Evolutionary conservation across 2,888 invertebrate genomes (phyloP).

Genomic region (Athalia circularis): DNA sequence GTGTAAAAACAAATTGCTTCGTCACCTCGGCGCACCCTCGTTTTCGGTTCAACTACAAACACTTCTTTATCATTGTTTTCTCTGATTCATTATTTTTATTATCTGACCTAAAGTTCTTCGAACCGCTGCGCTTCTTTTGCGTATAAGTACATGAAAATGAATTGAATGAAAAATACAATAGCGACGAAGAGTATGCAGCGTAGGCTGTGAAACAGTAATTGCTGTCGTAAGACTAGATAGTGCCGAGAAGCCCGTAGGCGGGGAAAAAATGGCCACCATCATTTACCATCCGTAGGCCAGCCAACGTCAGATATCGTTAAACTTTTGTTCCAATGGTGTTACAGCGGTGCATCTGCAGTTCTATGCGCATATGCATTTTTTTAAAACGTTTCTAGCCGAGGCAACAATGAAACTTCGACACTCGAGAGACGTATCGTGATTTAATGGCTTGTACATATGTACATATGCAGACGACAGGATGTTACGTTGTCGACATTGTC

Average conservation of each 20-base stretch:
- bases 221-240: conserved; percentile 16
- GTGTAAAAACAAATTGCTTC: too few species aligned
- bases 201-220: conserved; percentile 28
- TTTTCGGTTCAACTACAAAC: too few species aligned
- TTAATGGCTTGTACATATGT: conserved; percentile 31
- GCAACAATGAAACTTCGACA: conserved; percentile 25
- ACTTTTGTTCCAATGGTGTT: background rate
- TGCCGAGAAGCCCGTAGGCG: conserved; percentile 9
- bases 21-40: too few species aligned
- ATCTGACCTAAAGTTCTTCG: too few species aligned
- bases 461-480: conserved; percentile 52
- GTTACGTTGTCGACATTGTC: conserved; percentile 54
- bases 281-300: background rate
- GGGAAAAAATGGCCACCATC: conserved; percentile 10
- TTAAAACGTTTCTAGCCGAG: background rate
- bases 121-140: background rate
- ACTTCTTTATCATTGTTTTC: too few species aligned
- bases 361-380: conserved; percentile 36
- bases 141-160: background rate
- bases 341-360: conserved; percentile 1
- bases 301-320: conserved; percentile 23
- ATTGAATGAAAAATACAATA: background rate
- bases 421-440: background rate
- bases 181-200: conserved; percentile 15
- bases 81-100: too few species aligned